These are phyloP conservation scores for Spinus pinus DNA, from an alignment of 2,797 vertebrate genomes.

Conservation along the genomic window DNA sequence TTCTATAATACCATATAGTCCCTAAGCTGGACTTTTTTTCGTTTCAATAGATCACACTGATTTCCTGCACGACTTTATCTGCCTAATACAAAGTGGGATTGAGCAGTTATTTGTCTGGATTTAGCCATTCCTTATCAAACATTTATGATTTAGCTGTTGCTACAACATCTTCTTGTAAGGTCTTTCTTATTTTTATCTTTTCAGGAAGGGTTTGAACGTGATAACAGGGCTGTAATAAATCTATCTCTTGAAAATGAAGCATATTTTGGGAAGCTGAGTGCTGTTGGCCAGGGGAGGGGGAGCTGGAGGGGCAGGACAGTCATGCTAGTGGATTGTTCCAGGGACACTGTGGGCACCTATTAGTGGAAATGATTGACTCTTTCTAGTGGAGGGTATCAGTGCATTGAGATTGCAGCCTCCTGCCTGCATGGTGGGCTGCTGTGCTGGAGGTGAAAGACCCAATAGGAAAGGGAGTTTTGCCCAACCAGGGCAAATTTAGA, in stretches of 20 bases:
- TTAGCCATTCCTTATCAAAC: slow-evolving; percentile 78
- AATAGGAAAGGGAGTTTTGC: not conserved
- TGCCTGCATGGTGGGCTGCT: not conserved
- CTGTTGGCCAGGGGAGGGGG: not conserved
- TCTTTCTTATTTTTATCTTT: slow-evolving; percentile 77
- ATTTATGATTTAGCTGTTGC: slow-evolving; percentile 82
- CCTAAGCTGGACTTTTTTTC: slow-evolving; percentile 80
- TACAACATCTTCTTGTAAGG: slow-evolving; percentile 71
- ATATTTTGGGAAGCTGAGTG: slow-evolving; percentile 8
- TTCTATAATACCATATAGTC: slow-evolving; percentile 59
- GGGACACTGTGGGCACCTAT: not conserved
- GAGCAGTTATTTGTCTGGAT: slow-evolving; percentile 79
- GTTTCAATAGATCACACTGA: slow-evolving; percentile 92
- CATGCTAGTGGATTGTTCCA: not conserved
- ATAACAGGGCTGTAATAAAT: slow-evolving; percentile 72
- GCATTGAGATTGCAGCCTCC: not conserved
- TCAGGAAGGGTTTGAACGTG: slow-evolving; percentile 64
- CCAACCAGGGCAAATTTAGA: not conserved
- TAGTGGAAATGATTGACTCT: not conserved
- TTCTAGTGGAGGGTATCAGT: not conserved
- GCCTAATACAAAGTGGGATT: slow-evolving; percentile 88
- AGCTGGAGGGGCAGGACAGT: not conserved
- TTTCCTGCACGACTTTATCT: slow-evolving; percentile 98
- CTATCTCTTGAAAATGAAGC: slow-evolving; percentile 53
- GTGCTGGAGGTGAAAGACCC: not conserved